Percentiles rank a stretch among this genome's conserved stretches.
Conservation (phyloP, 1,140 invertebrate species). For the Oncopeltus fasciatus region DNA sequence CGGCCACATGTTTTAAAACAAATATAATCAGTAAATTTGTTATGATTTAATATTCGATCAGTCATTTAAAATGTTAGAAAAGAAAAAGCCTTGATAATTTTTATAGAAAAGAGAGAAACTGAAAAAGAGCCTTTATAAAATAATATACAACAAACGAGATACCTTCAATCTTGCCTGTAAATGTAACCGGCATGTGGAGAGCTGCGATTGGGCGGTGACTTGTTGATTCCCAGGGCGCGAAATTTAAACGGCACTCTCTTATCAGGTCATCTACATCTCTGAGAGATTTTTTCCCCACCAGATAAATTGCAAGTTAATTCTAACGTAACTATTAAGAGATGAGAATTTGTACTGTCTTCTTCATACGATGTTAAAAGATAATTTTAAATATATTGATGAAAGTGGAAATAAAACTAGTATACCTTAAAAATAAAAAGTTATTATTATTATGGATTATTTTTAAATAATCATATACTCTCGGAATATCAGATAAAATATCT, state of each 20-base stretch:
- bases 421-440: too few relatives aligned
- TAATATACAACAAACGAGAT: background rate
- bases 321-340: background rate
- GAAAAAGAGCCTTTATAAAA: background rate
- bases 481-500: too few relatives aligned
- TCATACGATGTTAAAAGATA: background rate
- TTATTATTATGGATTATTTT: too few relatives aligned
- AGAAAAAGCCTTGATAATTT: background rate
- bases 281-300: background rate
- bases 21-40: background rate
- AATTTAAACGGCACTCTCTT: background rate
- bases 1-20: background rate
- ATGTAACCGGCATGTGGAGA: slow-evolving; percentile 5
- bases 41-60: background rate
- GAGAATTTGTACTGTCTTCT: background rate
- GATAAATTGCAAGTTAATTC: background rate
- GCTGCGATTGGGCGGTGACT: background rate
- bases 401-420: background rate
- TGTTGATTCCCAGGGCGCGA: background rate
- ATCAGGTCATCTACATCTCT: background rate
- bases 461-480: too few relatives aligned
- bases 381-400: background rate
- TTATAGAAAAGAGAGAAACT: background rate
- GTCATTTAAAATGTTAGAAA: background rate
- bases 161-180: background rate